Base-by-base conservation (phyloP, 2,888 invertebrate genomes). In the Hydroisotoma schaefferi region DNA sequence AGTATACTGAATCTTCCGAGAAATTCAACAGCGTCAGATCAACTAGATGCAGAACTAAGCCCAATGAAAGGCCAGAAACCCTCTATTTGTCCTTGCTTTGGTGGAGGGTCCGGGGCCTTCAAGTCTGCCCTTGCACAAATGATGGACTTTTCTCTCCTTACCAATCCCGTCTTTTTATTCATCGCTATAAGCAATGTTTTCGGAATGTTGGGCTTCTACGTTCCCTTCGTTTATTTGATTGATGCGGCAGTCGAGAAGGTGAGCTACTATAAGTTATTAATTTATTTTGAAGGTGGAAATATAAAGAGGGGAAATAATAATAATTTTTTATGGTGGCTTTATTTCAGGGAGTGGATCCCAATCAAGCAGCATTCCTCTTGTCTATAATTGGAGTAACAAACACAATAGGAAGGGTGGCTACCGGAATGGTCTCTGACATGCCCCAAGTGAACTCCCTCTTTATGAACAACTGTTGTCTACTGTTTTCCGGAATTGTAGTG, bases 151-250 rank as follows among this genome's bases (percentile, higher is more conserved):
- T 87, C 88, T 55, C 79, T 97, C 55, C 81, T 97, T 58, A 88
- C 85, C 68, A 88, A 95, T 80, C 89, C 91, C 2, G 89, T 91
- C 59, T 92, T 97, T 78, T 85, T 93, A 81, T 80, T 94, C 55
- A 91, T 95, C 74, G 92, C 91, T 62, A 84, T 95, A 55, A 94
- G 93, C 67, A 97, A 95, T 78, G 82, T 98, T 59, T 92, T 98
- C 77, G 98, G 97, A 73, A 95, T 98, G 89, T 90, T 95, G 55
- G 97, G 97, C 69, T 85, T 97, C 57, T 95, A 95, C 78, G 91
- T 98, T 70, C 98, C 98, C 38, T 98, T 94, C 78, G 90, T 94
- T 51, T 98, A 92, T 76, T 83, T 98, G 57, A 90, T 93, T 25
- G 90, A 93, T 73, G 87, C 87, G 55, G 90, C 90, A 12, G 81